Evolutionary conservation across 2,888 invertebrate genomes (phyloP), one percentile per base, ranked within the genome.

Genomic region (Apocheima hispidaria): DNA sequence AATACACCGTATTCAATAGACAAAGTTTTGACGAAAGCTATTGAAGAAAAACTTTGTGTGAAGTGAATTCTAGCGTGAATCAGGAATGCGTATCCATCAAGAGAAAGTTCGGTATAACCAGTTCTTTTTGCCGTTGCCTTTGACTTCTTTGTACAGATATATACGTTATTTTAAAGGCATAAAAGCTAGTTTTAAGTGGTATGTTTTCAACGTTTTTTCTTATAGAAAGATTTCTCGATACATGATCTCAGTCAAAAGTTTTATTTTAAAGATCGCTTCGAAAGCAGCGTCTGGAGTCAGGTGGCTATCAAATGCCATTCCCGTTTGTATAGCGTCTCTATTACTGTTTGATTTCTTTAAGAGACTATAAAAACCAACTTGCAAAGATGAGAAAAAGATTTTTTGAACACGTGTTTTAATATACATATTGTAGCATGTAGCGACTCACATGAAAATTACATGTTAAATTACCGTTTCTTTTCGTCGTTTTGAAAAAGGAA

Each of bases 41-140:
- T 84, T 84, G 73, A 79, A 66, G 55, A 82, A 84, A 84, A 60
- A 82, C 77, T 83, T 77, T 72, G 76, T 75, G 72, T 70, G 64
- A 69, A 84, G 79, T 79, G 80, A 82, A 83, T 81, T 80, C 83
- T 83, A 81, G 78, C 78, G 82, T 81, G 73, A 83, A 77, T 72
- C 74, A 77, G 75, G 69, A 83, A 82, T 80, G 78, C 71, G 80
- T 78, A 78, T 73, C 75, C 74, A 78, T 82, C 75, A 78, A 73
- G 75, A 77, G 74, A 78, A 82, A 81, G 75, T 80, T 80, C 69
- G 67, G 68, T 72, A 64, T 53, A 62, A 70, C 71, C 74, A 73
- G 65, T 60, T 71, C 72, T 69, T 66, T 66, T 69, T 69, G 61
- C 66, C 54, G 69, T 61, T 63, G 41, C 52, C 16, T 21, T 53